Evolutionary conservation across 2,797 vertebrate genomes (phyloP).

Genomic region (Bovichtus diacanthus): DNA sequence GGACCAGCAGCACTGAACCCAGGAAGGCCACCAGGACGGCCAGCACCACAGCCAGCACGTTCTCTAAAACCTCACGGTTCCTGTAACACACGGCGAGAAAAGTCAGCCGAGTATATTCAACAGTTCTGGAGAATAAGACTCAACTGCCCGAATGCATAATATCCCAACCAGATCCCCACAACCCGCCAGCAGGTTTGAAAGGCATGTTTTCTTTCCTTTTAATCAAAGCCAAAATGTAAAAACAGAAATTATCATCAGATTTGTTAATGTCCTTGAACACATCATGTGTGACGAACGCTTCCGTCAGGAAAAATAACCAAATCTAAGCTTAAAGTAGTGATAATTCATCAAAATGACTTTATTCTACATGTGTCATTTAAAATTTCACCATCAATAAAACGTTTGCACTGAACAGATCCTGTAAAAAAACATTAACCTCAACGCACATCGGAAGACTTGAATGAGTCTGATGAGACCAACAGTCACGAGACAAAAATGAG

Average conservation of each 20-base stretch:
- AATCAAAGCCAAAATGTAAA: too few relatives aligned
- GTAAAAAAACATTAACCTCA: background rate
- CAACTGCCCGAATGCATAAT: background rate
- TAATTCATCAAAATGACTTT: background rate
- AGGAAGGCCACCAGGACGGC: slow-evolving; percentile 98
- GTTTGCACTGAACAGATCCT: background rate
- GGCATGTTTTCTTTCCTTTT: too few relatives aligned
- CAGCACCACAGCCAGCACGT: slow-evolving; percentile 92
- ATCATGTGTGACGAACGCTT: background rate
- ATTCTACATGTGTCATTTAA: background rate
- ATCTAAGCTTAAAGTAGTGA: background rate
- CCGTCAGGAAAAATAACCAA: background rate
- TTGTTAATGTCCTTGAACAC: background rate
- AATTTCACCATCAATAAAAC: background rate
- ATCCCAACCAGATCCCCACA: background rate
- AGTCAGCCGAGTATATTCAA: background rate
- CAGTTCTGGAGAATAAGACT: background rate
- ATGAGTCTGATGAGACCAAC: too few relatives aligned
- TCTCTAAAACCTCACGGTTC: slow-evolving; percentile 98
- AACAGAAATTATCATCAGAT: too few relatives aligned
- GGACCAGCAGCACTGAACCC: slow-evolving; percentile 95
- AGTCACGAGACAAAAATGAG: too few relatives aligned
- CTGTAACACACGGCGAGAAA: slow-evolving; percentile 74
- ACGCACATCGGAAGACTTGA: too few relatives aligned
- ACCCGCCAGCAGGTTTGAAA: too few relatives aligned